These are phyloP conservation scores for Yoshiicerus persimilis DNA, from an alignment of 1,140 invertebrate genomes.

Conservation along the genomic window DNA sequence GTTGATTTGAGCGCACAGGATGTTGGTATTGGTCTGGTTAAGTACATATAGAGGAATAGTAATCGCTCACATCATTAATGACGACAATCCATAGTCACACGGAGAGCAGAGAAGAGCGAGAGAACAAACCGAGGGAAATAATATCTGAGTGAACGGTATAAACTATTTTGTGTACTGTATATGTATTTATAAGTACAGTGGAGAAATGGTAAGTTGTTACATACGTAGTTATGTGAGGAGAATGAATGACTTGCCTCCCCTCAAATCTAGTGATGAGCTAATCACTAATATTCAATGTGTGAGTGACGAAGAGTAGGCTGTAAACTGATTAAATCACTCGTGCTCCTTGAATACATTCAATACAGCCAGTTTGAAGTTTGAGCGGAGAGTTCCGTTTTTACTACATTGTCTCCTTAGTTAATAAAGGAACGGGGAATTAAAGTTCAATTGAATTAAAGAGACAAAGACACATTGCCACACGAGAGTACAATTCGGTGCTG, in stretches of 20 bases:
- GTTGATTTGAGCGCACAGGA: neutral
- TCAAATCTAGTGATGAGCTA: constrained; percentile 9
- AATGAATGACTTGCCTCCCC: constrained; percentile 7
- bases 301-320: neutral
- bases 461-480: neutral
- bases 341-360: neutral
- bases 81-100: constrained; percentile 14
- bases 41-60: neutral
- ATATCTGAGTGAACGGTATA: neutral
- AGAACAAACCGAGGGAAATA: neutral
- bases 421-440: neutral
- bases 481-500: neutral
- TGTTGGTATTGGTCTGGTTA: neutral
- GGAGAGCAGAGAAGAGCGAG: neutral
- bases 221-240: neutral
- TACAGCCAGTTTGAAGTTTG: neutral
- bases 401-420: neutral
- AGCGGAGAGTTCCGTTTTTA: neutral
- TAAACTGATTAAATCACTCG: constrained; percentile 13
- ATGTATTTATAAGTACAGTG: neutral
- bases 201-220: neutral
- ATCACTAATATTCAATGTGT: constrained; percentile 2
- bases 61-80: constrained; percentile 1
- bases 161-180: neutral
- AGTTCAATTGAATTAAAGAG: neutral